Evolutionary conservation across 2,888 invertebrate genomes (phyloP).

Genomic region (Scaptomyza parva): DNA sequence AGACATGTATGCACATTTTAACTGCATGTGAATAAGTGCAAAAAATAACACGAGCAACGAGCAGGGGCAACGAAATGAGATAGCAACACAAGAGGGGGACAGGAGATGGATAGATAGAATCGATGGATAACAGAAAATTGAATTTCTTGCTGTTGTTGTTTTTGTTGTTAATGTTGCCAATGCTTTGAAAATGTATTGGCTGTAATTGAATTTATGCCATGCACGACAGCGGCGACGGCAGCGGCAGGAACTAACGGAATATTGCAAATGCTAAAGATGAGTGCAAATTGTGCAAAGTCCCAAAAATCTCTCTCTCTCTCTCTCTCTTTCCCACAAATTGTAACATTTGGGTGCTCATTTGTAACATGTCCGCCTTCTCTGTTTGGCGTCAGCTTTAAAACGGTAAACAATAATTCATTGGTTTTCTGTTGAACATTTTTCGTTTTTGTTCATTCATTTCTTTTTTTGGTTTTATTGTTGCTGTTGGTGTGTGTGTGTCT

Average conservation of each 20-base stretch:
- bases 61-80: conserved; percentile 17
- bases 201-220: conserved; percentile 72
- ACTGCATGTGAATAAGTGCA: conserved; percentile 67
- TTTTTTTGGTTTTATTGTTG: conserved; percentile 26
- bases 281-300: conserved; percentile 36
- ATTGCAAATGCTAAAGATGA: conserved; percentile 48
- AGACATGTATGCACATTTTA: conserved; percentile 30
- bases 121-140: conserved; percentile 68
- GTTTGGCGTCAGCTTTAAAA: conserved; percentile 27
- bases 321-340: conserved; percentile 8
- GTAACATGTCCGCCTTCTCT: conserved; percentile 14
- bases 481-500: conserved; percentile 21
- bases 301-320: conserved; percentile 8
- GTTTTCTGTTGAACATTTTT: conserved; percentile 35
- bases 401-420: conserved; percentile 53
- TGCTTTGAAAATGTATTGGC: conserved; percentile 63
- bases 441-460: conserved; percentile 22
- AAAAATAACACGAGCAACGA: conserved; percentile 65
- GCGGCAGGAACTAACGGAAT: conserved; percentile 26
- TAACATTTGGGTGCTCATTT: conserved; percentile 29
- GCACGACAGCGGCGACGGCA: conserved; percentile 7
- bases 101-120: conserved; percentile 32
- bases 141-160: conserved; percentile 42
- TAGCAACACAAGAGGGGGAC: conserved; percentile 2
- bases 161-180: conserved; percentile 34